Evolutionary conservation across 2,888 invertebrate species (phyloP).

Genomic region (Seira musarum): DNA sequence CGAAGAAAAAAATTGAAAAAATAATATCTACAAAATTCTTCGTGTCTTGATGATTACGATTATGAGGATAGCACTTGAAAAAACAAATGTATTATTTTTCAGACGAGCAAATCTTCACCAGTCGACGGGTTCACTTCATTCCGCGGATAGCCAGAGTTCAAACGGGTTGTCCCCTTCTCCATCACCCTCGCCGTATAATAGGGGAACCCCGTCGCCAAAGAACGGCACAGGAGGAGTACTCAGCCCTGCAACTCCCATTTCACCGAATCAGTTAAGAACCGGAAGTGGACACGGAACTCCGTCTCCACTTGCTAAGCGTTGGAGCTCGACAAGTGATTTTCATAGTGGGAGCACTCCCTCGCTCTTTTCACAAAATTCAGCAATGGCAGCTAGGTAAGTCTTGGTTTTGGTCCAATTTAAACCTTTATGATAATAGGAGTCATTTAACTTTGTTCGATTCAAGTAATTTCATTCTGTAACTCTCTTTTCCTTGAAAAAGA

Average conservation of each 20-base stretch:
- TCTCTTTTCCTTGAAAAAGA: too few species aligned
- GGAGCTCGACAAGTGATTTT: slow-evolving; percentile 90
- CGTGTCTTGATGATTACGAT: not conserved
- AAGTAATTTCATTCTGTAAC: too few species aligned
- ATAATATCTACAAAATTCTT: slow-evolving; percentile 8
- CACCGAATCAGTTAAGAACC: slow-evolving; percentile 66
- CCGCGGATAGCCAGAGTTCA: slow-evolving; percentile 84
- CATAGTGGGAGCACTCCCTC: slow-evolving; percentile 74
- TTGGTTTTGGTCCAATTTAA: too few species aligned
- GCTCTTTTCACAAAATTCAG: slow-evolving; percentile 72
- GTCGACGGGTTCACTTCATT: slow-evolving; percentile 86
- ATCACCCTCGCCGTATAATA: slow-evolving; percentile 73
- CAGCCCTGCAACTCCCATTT: slow-evolving; percentile 54
- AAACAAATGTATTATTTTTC: slow-evolving; percentile 61
- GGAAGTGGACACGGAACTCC: slow-evolving; percentile 67
- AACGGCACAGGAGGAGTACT: slow-evolving; percentile 51
- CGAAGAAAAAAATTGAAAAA: too few species aligned
- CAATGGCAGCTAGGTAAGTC: slow-evolving; percentile 74
- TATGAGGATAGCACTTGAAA: too few species aligned
- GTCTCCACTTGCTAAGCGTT: slow-evolving; percentile 77
- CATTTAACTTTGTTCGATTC: too few species aligned
- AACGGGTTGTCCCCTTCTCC: slow-evolving; percentile 89
- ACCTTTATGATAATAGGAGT: too few species aligned
- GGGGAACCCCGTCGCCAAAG: slow-evolving; percentile 70
- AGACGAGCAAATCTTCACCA: slow-evolving; percentile 87